Base-by-base conservation (phyloP, 2,113 vertebrate species). In the Poeciliopsis occidentalis region DNA sequence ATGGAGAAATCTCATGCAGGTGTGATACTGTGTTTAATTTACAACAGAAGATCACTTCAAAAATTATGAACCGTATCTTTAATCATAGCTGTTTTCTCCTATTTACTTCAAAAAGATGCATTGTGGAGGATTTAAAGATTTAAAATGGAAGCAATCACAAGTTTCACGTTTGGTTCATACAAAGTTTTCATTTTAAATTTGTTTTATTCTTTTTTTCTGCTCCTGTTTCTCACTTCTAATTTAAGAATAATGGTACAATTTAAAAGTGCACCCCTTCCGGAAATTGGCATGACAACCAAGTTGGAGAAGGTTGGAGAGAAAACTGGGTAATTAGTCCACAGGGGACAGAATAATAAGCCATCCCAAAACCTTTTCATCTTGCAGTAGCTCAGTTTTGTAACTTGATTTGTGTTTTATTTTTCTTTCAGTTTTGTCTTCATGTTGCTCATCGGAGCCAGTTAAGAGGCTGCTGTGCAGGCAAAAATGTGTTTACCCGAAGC, bases 301-400 rank as follows among this genome's bases (percentile, higher is more conserved):
- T 79, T 90, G 82, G 86, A 88, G 88, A 91, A 85, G 88, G 91
- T 85, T 87, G 83, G 63, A 84, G 81, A 88, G 81, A 83, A 89
- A 90, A 83, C 82, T 81, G 84, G 87, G 88, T 92, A 92, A 92
- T 92, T 89, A 89, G 91, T 91, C 90, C 90, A 85, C 89, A 76
- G 85, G 89, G 90, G 86, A 89, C 80, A 41, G 78, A 88, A 87
- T 88, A 92, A 90, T 88, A 85, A 85, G 80, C 80, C 77, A 71
- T 86, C 85, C 74, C 80, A 79, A 88, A 87, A 80, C 76, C 78
- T 87, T 91, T 91, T 80, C 51, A 90, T 92, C 83, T 87, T 54
- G 12, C 81, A 84, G 86, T 84, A 77, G 81, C 73, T 82, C 82
- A 60, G 64, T 81, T 82, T 80, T 83, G 62, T 86, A 88, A 90